These are phyloP conservation scores for Melipona bicolor DNA, from an alignment of 2,888 invertebrate genomes.

Conservation along the genomic window DNA sequence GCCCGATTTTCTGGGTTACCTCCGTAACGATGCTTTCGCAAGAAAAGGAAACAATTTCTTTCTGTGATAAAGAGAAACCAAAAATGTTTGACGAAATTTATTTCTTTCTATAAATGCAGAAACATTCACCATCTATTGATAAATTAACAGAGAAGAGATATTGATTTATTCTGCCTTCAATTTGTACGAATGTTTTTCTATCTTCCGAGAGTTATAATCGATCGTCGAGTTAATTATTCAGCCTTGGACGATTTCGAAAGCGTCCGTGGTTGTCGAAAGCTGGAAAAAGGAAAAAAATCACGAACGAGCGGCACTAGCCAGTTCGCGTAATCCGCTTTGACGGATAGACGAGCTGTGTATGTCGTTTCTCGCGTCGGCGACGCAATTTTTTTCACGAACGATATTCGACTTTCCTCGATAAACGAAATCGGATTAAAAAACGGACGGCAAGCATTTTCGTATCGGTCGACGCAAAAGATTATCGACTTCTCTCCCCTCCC, in stretches of 20 bases:
- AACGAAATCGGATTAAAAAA: slow-evolving; percentile 72
- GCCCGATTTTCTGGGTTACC: too few species aligned
- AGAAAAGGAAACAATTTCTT: too few species aligned
- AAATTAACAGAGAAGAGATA: not conserved
- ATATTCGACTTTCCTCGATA: slow-evolving; percentile 69
- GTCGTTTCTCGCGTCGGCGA: slow-evolving; percentile 40
- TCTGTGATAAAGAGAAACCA: too few species aligned
- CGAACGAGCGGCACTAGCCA: slow-evolving; percentile 10
- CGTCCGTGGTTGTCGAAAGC: slow-evolving; percentile 13
- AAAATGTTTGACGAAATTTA: too few species aligned
- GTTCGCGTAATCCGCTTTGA: slow-evolving; percentile 63
- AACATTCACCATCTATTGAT: not conserved
- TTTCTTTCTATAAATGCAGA: too few species aligned
- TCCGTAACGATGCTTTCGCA: not conserved
- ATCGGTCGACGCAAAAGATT: slow-evolving; percentile 42
- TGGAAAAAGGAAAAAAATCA: slow-evolving; percentile 7
- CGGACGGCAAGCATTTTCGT: slow-evolving; percentile 58
- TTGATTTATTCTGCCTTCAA: not conserved
- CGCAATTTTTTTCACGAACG: slow-evolving; percentile 59
- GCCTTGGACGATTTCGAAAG: slow-evolving; percentile 5
- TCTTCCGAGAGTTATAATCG: not conserved
- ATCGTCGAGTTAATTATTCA: slow-evolving; percentile 35
- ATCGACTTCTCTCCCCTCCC: not conserved
- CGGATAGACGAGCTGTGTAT: slow-evolving; percentile 47
- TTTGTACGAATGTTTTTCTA: too few species aligned